Conservation (phyloP, 2,888 invertebrate species). For the Melieria omissa region DNA sequence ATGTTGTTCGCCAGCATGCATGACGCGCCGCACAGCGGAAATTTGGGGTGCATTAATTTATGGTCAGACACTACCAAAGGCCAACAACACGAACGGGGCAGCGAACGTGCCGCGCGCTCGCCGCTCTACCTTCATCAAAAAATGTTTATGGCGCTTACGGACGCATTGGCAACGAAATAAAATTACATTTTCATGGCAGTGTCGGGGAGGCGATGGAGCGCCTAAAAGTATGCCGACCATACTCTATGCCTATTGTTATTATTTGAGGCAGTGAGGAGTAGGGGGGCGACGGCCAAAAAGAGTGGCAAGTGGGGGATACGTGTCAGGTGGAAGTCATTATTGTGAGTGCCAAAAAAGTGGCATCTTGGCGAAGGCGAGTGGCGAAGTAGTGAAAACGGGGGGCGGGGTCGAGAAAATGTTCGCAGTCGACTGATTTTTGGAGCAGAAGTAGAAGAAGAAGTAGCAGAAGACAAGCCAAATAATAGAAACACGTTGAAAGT, state of each 20-base stretch:
- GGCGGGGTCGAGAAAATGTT: slow-evolving; percentile 35
- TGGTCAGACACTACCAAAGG: slow-evolving; percentile 36
- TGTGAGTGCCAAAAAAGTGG: slow-evolving; percentile 44
- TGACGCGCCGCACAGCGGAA: slow-evolving; percentile 24
- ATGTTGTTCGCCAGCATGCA: slow-evolving; percentile 3
- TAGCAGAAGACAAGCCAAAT: background rate
- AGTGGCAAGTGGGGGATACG: background rate
- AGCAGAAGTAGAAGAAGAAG: background rate
- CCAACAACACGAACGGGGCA: background rate
- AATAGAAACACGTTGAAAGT: background rate
- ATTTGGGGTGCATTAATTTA: slow-evolving; percentile 46
- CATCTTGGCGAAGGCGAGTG: too few relatives aligned
- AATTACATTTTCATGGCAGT: slow-evolving; percentile 44
- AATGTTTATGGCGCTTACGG: slow-evolving; percentile 42
- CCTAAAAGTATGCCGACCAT: slow-evolving; percentile 41
- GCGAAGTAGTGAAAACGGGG: too few relatives aligned
- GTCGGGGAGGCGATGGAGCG: slow-evolving; percentile 18
- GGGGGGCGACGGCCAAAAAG: background rate
- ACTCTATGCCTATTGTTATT: slow-evolving; percentile 26
- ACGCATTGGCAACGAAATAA: slow-evolving; percentile 45
- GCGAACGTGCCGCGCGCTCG: background rate
- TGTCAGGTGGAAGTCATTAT: slow-evolving; percentile 49
- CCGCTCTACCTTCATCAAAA: slow-evolving; percentile 34
- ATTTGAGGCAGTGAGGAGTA: slow-evolving; percentile 10
- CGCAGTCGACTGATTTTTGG: slow-evolving; percentile 28